Base-by-base conservation (phyloP, 2,888 invertebrate species). In the Latheticus oryzae region DNA sequence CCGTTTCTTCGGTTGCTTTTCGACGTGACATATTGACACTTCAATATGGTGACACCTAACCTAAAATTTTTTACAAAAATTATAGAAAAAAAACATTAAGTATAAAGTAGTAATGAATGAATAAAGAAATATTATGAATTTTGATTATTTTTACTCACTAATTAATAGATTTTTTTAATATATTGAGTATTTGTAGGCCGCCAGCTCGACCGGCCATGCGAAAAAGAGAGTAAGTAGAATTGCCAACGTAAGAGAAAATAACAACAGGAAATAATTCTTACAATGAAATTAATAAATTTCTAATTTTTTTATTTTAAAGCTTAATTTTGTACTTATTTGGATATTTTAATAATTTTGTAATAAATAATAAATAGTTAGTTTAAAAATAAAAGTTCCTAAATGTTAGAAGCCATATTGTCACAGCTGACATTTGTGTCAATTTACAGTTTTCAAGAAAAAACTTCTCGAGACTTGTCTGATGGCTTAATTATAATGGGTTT, bases 401-500 rank as follows among this genome's bases (percentile, higher is more conserved):
- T n/a, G n/a, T n/a, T n/a, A n/a, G n/a, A n/a, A n/a, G 32, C 9
- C 12, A 7, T 11, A 11, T 9, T 32, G 8, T n/a, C 13, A 23
- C 12, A 24, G n/a, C 15, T 35, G 12, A 21, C 5, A 47, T 26
- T 11, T 12, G 21, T 28, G 13, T 17, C 42, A 43, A 37, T 7
- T 45, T n/a, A n/a, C n/a, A n/a, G n/a, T n/a, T n/a, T n/a, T n/a
- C n/a, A n/a, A n/a, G n/a, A n/a, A n/a, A n/a, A n/a, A n/a, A n/a
- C n/a, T n/a, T n/a, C n/a, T n/a, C n/a, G n/a, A n/a, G n/a, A n/a
- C n/a, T n/a, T n/a, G n/a, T n/a, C n/a, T n/a, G n/a, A n/a, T n/a
- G n/a, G n/a, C n/a, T n/a, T n/a, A n/a, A 15, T 21, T 57, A 67
- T 65, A 61, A 97, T 97, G 97, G 97, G 97, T 74, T 97, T 91